These are phyloP conservation scores for Galaxias olidus DNA, from an alignment of 2,797 vertebrate species.

Conservation along the genomic window DNA sequence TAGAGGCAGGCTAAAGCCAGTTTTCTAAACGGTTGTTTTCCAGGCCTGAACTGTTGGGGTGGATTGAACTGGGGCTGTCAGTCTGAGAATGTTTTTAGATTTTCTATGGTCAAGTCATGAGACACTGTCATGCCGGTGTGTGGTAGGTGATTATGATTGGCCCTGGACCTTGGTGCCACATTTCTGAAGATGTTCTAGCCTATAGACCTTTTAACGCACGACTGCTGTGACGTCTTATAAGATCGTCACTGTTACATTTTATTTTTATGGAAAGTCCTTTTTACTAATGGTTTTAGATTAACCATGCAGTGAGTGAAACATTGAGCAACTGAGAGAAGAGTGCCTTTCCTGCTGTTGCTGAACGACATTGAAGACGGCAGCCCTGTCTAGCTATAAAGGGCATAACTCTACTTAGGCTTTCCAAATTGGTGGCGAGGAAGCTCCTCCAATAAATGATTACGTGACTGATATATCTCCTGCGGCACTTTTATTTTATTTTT, in stretches of 20 bases:
- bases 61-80: conserved; percentile 15
- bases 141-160: conserved; percentile 6
- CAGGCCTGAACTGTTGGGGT: conserved; percentile 22
- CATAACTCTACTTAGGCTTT: conserved; percentile 18
- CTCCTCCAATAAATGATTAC: conserved; percentile 18
- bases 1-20: too few species aligned
- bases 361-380: conserved; percentile 13
- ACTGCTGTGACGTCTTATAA: too few species aligned
- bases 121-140: conserved; percentile 7
- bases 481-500: conserved; percentile 30
- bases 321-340: not conserved
- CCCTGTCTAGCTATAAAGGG: conserved; percentile 12
- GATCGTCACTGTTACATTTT: too few species aligned
- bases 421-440: conserved; percentile 21
- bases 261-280: too few species aligned
- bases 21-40: conserved; percentile 10
- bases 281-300: conserved; percentile 2
- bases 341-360: conserved; percentile 22
- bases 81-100: conserved; percentile 28
- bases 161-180: not conserved
- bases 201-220: too few species aligned
- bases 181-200: not conserved
- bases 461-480: conserved; percentile 18
- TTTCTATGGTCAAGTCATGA: conserved; percentile 21
- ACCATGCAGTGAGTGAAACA: too few species aligned